Evolutionary conservation across 2,797 vertebrate genomes (phyloP).

Genomic region (Argyrosomus regius): DNA sequence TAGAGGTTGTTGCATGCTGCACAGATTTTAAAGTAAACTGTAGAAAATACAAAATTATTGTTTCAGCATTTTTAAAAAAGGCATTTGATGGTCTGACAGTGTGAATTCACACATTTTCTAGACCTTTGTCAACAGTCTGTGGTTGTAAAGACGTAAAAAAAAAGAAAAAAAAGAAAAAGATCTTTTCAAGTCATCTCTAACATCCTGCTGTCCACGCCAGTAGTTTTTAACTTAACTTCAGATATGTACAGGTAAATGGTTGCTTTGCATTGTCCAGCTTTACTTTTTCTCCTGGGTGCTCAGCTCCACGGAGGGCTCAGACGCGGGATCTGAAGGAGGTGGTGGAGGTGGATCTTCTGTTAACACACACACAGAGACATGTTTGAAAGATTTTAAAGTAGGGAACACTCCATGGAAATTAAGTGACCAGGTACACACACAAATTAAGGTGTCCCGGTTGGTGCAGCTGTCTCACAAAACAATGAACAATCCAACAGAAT

Average conservation of each 20-base stretch:
- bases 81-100: not conserved
- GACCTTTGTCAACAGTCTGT: not conserved
- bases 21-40: too few species aligned
- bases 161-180: not conserved
- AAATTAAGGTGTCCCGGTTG: not conserved
- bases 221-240: not conserved
- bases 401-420: not conserved
- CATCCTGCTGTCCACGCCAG: not conserved
- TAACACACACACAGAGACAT: slow-evolving; percentile 1
- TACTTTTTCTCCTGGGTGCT: slow-evolving; percentile 8
- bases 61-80: not conserved
- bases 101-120: not conserved
- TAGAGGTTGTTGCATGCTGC: not conserved
- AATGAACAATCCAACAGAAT: slow-evolving; percentile 17
- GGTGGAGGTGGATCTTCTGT: slow-evolving; percentile 26
- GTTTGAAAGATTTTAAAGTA: slow-evolving; percentile 2
- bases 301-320: slow-evolving; percentile 48
- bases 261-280: slow-evolving; percentile 2
- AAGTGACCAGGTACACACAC: not conserved
- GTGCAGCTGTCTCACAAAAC: slow-evolving; percentile 7
- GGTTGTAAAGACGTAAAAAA: not conserved
- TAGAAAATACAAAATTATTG: not conserved
- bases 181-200: slow-evolving; percentile 4
- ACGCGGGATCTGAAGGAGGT: not conserved
- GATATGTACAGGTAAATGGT: not conserved